Base-by-base conservation (phyloP, 1,140 invertebrate species). In the Holcopasites calliopsidis region DNA sequence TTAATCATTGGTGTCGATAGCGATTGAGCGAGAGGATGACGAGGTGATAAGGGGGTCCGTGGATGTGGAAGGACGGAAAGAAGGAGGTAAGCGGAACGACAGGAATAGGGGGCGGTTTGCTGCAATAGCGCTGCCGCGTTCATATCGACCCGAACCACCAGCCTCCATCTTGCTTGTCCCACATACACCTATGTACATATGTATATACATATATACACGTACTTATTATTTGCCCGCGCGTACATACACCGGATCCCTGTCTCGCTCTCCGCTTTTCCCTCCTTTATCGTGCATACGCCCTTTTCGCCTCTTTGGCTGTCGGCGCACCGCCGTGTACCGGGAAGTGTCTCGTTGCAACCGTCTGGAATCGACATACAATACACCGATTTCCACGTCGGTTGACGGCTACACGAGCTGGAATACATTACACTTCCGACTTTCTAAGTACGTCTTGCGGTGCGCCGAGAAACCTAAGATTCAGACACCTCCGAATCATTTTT, bases 91-190 rank as follows among this genome's bases (percentile, higher is more conserved):
- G 74, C 66, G 66, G 62, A 79, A 64, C 60, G 44, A 82, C 49
- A 73, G 79, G 79, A 79, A 82, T 78, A 78, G 77, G 80, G 84
- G 83, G 79, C 78, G 79, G 84, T 87, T 90, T 89, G 88, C 88
- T 88, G 88, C 88, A 90, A 88, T 87, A 88, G 85, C 87, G 84
- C 85, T 89, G 85, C 82, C 87, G 88, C 89, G 88, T 85, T 89
- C 82, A 87, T 90, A 90, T 89, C 88, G 88, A 89, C 88, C 89
- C 86, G 73, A 78, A 69, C 76, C 76, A 79, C 71, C 76, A 78
- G 85, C 82, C 86, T 89, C 89, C 89, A 90, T 89, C 86, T 90
- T 90, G 88, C 84, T 87, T 88, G 87, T 76, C 85, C 88, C 83
- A 89, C 86, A 88, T 89, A 88, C 75, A 84, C 71, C 78, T 21